phyloP scores from a whole-genome alignment of 2,888 invertebrate species.

The Petrophora chlorosata region DNA sequence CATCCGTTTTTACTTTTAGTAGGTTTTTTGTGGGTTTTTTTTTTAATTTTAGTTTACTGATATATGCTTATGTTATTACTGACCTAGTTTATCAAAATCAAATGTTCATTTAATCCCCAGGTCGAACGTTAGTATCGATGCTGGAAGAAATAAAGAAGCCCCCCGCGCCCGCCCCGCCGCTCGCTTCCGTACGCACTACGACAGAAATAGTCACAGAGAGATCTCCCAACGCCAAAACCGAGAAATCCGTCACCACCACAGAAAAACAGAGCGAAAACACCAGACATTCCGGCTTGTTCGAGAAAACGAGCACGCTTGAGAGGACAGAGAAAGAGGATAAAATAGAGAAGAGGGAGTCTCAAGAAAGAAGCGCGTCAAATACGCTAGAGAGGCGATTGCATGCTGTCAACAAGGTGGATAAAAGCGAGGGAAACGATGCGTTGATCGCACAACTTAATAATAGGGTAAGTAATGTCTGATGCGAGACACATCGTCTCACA shows the following conservation, averaged over 20 bases:
- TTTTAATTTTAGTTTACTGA: no score
- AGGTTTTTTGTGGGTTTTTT: no score
- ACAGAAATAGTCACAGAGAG: conserved; percentile 45
- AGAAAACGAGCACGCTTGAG: conserved; percentile 47
- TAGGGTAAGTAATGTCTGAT: no score
- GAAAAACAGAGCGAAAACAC: conserved; percentile 47
- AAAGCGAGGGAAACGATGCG: conserved; percentile 58
- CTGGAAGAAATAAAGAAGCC: conserved; percentile 74
- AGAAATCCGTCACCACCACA: conserved; percentile 35
- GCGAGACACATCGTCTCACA: no score
- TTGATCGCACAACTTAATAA: conserved; percentile 75
- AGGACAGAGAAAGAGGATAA: conserved; percentile 56
- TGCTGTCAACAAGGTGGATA: conserved; percentile 49
- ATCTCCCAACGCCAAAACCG: conserved; percentile 44
- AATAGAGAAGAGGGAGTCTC: conserved; percentile 44
- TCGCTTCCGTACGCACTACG: conserved; percentile 43
- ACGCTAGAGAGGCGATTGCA: conserved; percentile 64
- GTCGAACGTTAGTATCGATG: conserved; percentile 71
- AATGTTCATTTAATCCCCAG: conserved; percentile 40
- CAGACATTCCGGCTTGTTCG: conserved; percentile 40
- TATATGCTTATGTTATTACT: no score
- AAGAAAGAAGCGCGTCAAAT: conserved; percentile 43
- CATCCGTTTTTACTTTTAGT: no score
- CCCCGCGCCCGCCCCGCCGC: conserved; percentile 54
- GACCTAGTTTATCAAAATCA: no score